Evolutionary conservation across 1,140 invertebrate species (phyloP).

Genomic region (Drosophila navojoa): DNA sequence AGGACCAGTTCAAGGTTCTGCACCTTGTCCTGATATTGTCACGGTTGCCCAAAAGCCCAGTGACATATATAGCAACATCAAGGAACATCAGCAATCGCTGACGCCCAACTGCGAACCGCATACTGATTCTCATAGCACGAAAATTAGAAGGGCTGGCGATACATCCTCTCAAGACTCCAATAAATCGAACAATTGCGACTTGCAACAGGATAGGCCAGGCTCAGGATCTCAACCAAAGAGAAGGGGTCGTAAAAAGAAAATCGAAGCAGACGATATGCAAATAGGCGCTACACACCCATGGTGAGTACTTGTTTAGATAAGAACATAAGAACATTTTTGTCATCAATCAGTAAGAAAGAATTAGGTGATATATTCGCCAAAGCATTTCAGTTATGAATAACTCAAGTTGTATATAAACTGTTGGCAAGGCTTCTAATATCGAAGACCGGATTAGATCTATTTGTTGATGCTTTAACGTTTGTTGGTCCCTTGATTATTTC

Average conservation of each 20-base stretch:
- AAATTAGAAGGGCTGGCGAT: neutral
- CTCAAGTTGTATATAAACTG: too few relatives aligned
- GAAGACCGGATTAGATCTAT: too few relatives aligned
- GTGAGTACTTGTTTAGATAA: constrained; percentile 25
- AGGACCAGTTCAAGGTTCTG: constrained; percentile 10
- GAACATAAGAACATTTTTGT: too few relatives aligned
- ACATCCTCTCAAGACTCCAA: constrained; percentile 13
- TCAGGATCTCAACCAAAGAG: constrained; percentile 41
- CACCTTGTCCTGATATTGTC: constrained; percentile 3
- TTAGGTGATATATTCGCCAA: too few relatives aligned
- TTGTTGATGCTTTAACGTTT: too few relatives aligned
- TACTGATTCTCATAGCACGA: neutral
- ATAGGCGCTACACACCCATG: constrained; percentile 29
- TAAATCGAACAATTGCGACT: constrained; percentile 9
- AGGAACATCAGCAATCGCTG: constrained; percentile 16
- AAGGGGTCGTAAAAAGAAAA: constrained; percentile 67
- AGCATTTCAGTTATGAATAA: too few relatives aligned
- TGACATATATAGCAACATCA: constrained; percentile 17
- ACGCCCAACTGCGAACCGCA: neutral
- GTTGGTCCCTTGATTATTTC: too few relatives aligned
- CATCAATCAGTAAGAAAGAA: too few relatives aligned
- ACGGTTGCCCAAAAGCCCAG: neutral
- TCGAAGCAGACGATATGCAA: constrained; percentile 18
- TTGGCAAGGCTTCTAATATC: too few relatives aligned
- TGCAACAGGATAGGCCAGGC: neutral